A percentile compares a stretch with the other conserved stretches of the same genome.
Evolutionary conservation across 2,888 invertebrate genomes (phyloP).

Genomic region (Cheilosia impressa): DNA sequence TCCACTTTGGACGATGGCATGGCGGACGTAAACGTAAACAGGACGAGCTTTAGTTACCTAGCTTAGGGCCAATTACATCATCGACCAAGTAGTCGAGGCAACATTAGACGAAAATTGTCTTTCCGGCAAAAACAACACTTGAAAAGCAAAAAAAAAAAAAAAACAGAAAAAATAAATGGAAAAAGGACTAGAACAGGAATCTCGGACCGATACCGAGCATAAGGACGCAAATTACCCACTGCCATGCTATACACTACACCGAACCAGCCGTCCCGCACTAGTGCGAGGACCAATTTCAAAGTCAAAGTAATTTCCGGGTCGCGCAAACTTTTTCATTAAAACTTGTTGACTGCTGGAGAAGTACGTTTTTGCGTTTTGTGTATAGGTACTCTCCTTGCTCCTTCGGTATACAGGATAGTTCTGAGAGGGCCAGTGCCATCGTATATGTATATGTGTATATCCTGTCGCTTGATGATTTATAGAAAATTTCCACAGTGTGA

Average conservation of each 20-base stretch:
- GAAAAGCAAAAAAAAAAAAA: slow-evolving; percentile 2
- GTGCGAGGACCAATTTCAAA: slow-evolving; percentile 70
- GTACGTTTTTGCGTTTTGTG: slow-evolving; percentile 20
- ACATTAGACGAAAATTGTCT: slow-evolving; percentile 69
- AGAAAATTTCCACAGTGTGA: slow-evolving; percentile 58
- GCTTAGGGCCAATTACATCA: slow-evolving; percentile 63
- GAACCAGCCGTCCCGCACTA: neutral
- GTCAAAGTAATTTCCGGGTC: slow-evolving; percentile 75
- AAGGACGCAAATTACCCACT: slow-evolving; percentile 44
- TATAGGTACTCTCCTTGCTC: slow-evolving; percentile 18
- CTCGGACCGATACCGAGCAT: slow-evolving; percentile 13
- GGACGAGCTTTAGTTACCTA: slow-evolving; percentile 58
- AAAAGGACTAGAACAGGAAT: neutral
- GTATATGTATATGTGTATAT: slow-evolving; percentile 32
- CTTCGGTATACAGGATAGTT: slow-evolving; percentile 5
- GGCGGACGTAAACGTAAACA: slow-evolving; percentile 18
- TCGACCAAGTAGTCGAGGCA: slow-evolving; percentile 46
- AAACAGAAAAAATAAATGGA: neutral
- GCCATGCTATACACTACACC: slow-evolving; percentile 43
- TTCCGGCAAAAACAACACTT: slow-evolving; percentile 66
- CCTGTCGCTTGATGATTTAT: slow-evolving; percentile 67
- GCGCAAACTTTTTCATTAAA: slow-evolving; percentile 75
- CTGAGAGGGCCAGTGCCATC: neutral
- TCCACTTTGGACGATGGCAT: slow-evolving; percentile 12
- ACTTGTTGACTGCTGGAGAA: slow-evolving; percentile 74